Evolutionary conservation across 2,113 vertebrate genomes (phyloP).

Genomic region (Bothrops jararaca): DNA sequence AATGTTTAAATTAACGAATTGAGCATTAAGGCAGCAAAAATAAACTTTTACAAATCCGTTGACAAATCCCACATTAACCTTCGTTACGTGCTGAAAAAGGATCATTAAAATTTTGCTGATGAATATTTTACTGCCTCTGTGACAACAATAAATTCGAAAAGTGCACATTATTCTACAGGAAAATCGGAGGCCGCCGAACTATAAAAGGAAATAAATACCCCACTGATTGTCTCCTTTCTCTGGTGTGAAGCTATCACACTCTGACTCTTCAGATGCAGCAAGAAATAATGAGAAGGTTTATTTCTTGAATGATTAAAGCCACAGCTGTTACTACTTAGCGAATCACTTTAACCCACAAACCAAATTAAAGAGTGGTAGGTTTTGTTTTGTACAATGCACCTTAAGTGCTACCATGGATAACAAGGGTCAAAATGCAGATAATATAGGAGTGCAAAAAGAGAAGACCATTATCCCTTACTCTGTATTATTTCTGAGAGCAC

Average conservation of each 20-base stretch:
- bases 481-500: background rate
- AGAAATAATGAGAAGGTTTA: slow-evolving; percentile 59
- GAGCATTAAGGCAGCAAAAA: slow-evolving; percentile 8
- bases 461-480: background rate
- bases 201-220: slow-evolving; percentile 58
- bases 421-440: background rate
- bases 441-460: background rate
- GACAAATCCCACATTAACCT: slow-evolving; percentile 33
- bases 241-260: slow-evolving; percentile 51
- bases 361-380: slow-evolving; percentile 30
- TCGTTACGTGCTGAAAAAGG: slow-evolving; percentile 34
- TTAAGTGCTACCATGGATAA: slow-evolving; percentile 26
- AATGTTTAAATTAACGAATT: slow-evolving; percentile 15
- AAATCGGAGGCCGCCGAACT: slow-evolving; percentile 42
- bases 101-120: slow-evolving; percentile 48
- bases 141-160: slow-evolving; percentile 23
- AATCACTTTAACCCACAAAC: slow-evolving; percentile 46
- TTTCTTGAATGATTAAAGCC: slow-evolving; percentile 66
- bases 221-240: slow-evolving; percentile 59
- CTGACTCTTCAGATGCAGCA: slow-evolving; percentile 52
- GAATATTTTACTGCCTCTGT: slow-evolving; percentile 36
- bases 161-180: slow-evolving; percentile 33
- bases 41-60: background rate
- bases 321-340: slow-evolving; percentile 62
- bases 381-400: slow-evolving; percentile 37